Percentiles rank a stretch among this genome's conserved stretches.
Conservation (phyloP, 2,888 invertebrate species). For the Camptogramma bilineatum region DNA sequence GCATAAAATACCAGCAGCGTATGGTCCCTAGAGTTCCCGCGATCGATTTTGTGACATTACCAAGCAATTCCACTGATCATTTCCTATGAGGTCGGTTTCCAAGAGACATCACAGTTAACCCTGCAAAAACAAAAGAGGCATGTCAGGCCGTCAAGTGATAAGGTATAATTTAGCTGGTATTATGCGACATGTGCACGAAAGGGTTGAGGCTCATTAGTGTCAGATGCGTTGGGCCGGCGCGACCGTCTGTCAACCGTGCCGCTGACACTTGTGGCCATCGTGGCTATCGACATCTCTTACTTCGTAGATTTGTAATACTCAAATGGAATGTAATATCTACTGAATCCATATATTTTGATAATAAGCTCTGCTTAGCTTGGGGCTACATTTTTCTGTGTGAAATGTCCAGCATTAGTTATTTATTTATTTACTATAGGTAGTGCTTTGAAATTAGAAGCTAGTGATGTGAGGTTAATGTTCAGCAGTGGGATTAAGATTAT, state of each 20-base stretch:
- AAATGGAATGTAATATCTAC: background rate
- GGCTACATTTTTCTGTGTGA: no score
- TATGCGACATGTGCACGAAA: conserved; percentile 69
- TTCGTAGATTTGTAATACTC: background rate
- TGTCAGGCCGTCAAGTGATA: conserved; percentile 59
- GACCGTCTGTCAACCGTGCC: conserved; percentile 56
- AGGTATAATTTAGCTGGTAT: conserved; percentile 70
- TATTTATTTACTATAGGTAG: no score
- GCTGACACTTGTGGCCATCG: conserved; percentile 35
- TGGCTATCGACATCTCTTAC: conserved; percentile 9
- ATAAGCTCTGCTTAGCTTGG: no score
- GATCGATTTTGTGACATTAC: conserved; percentile 8
- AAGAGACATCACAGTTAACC: conserved; percentile 33
- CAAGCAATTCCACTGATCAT: conserved; percentile 16
- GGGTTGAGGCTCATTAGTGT: conserved; percentile 78
- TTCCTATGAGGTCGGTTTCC: conserved; percentile 21
- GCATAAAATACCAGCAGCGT: background rate
- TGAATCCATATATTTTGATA: no score
- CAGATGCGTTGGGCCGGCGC: conserved; percentile 54
- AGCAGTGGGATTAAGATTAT: no score
- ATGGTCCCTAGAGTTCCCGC: conserved; percentile 1
- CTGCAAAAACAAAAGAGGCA: conserved; percentile 72
- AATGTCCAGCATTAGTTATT: no score
- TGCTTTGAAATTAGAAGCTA: no score
- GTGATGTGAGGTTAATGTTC: no score